Evolutionary conservation across 2,113 vertebrate species (phyloP).

Genomic region (Calypte anna): DNA sequence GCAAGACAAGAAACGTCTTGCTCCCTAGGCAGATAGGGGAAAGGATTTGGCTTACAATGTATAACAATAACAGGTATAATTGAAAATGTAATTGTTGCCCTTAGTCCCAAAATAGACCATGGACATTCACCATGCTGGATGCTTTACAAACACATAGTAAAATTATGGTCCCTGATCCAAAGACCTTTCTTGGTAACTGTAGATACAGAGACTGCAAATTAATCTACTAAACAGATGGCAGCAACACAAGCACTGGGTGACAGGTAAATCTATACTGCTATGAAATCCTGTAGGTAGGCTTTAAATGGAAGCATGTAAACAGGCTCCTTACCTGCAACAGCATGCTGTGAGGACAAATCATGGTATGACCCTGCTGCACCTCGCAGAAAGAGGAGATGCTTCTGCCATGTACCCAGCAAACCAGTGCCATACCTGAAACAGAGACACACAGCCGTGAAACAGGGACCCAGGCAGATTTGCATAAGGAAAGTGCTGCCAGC

Average conservation of each 20-base stretch:
- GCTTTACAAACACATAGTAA: background rate
- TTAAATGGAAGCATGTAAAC: background rate
- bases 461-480: background rate
- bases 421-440: background rate
- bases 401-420: background rate
- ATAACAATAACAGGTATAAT: background rate
- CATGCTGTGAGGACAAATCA: background rate
- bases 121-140: background rate
- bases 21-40: accelerated
- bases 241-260: background rate
- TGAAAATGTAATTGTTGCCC: background rate
- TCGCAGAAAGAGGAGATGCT: accelerated
- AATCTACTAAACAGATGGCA: background rate
- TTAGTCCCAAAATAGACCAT: background rate
- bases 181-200: background rate
- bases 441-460: accelerated
- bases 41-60: background rate
- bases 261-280: background rate
- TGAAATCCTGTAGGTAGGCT: background rate
- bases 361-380: background rate
- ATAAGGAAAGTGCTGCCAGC: background rate
- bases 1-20: background rate
- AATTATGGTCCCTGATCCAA: background rate
- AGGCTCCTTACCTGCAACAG: background rate
- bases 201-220: background rate